phyloP scores from a whole-genome alignment of 2,113 vertebrate species.

The Seriola dumerili region DNA sequence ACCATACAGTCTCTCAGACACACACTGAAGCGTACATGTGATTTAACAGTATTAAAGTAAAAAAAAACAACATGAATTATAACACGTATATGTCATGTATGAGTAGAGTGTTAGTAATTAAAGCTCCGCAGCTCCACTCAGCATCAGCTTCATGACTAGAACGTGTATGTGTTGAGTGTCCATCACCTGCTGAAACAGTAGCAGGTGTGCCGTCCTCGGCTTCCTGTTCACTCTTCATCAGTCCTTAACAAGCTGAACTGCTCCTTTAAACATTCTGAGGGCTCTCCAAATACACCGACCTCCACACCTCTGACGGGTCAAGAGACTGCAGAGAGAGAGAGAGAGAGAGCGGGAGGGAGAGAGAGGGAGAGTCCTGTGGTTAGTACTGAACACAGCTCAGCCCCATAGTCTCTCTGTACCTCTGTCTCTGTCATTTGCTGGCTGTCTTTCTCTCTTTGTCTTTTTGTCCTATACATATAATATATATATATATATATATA shows the following conservation, averaged over 20 bases:
- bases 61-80: not conserved
- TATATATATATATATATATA: too few species aligned
- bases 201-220: conserved; percentile 35
- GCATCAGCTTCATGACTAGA: not conserved
- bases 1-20: not conserved
- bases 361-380: too few species aligned
- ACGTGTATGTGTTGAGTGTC: not conserved
- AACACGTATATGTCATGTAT: not conserved
- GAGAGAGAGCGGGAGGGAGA: too few species aligned
- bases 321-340: not conserved
- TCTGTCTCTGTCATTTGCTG: not conserved
- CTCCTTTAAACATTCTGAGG: conserved; percentile 29
- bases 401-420: not conserved
- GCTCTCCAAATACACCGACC: conserved; percentile 35
- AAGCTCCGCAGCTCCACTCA: not conserved
- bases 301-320: not conserved
- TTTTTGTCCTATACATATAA: too few species aligned
- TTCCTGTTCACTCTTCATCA: conserved; percentile 20
- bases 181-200: conserved; percentile 19
- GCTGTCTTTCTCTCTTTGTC: too few species aligned
- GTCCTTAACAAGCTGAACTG: conserved; percentile 28
- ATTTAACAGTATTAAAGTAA: not conserved
- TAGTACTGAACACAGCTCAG: not conserved
- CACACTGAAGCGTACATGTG: not conserved
- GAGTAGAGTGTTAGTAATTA: not conserved